Conservation (phyloP, 1,140 invertebrate genomes). For the Phymorhynchus buccinoides region DNA sequence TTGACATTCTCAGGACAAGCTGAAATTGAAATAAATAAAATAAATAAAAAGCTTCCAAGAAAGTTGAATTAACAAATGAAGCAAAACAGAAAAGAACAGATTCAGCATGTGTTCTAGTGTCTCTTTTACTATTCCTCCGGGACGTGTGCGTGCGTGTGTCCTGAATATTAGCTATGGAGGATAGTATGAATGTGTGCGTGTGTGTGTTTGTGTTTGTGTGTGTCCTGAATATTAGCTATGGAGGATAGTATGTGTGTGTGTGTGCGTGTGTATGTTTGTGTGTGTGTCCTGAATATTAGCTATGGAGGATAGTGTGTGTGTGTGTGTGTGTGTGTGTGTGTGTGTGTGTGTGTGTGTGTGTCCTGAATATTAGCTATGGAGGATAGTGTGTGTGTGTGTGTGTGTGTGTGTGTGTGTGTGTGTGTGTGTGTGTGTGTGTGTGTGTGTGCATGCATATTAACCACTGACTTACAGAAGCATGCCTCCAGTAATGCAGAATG, state of each 20-base stretch:
- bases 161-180: background rate
- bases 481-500: slow-evolving; percentile 95
- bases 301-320: no score
- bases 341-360: slow-evolving; percentile 34
- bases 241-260: no score
- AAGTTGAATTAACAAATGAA: background rate
- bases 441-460: background rate
- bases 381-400: background rate
- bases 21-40: no score
- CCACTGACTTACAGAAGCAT: slow-evolving; percentile 87
- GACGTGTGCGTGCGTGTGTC: background rate
- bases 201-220: no score
- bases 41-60: no score
- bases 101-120: background rate
- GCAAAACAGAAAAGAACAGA: no score
- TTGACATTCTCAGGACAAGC: background rate
- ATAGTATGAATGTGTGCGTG: background rate
- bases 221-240: no score
- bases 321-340: background rate
- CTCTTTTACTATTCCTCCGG: no score
- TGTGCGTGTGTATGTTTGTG: background rate
- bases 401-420: background rate
- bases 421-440: background rate
- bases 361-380: no score
- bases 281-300: no score